Evolutionary conservation across 2,888 invertebrate genomes (phyloP).

Genomic region (Scaptomyza flava): DNA sequence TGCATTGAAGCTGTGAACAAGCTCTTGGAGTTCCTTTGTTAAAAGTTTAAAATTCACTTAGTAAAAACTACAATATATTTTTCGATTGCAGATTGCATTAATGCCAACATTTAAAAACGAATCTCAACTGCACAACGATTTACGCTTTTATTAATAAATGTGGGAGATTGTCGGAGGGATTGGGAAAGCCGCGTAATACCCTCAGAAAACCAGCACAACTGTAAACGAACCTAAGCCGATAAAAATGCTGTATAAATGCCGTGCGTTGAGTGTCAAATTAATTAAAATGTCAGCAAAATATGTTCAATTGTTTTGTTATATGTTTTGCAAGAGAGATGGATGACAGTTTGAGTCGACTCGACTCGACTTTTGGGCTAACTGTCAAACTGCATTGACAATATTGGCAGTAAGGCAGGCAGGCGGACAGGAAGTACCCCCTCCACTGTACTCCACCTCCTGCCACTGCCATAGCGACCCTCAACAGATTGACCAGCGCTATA

Average conservation of each 20-base stretch:
- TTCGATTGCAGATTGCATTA: neutral
- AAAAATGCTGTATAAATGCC: neutral
- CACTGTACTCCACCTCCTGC: slow-evolving; percentile 10
- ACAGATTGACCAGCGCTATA: neutral
- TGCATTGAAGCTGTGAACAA: too few relatives aligned
- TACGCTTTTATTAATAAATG: slow-evolving; percentile 42
- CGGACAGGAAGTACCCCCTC: slow-evolving; percentile 5
- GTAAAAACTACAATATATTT: too few relatives aligned
- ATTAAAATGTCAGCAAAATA: slow-evolving; percentile 81
- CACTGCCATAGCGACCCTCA: slow-evolving; percentile 6
- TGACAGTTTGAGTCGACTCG: slow-evolving; percentile 50
- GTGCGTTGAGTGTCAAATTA: slow-evolving; percentile 77
- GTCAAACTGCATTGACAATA: slow-evolving; percentile 73
- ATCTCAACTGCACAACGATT: slow-evolving; percentile 11
- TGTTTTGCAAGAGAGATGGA: slow-evolving; percentile 58
- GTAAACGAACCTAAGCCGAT: too few relatives aligned
- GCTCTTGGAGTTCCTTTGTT: too few relatives aligned
- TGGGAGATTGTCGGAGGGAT: slow-evolving; percentile 16
- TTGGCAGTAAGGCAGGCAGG: slow-evolving; percentile 38
- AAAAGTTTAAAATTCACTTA: too few relatives aligned
- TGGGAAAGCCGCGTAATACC: slow-evolving; percentile 48
- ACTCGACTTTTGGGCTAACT: slow-evolving; percentile 44
- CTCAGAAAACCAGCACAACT: slow-evolving; percentile 27
- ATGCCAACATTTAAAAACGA: slow-evolving; percentile 30
- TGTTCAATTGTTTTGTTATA: slow-evolving; percentile 67